Evolutionary conservation across 1,140 invertebrate genomes (phyloP), one percentile per base, ranked within the genome.

Genomic region (Tachypleus tridentatus): DNA sequence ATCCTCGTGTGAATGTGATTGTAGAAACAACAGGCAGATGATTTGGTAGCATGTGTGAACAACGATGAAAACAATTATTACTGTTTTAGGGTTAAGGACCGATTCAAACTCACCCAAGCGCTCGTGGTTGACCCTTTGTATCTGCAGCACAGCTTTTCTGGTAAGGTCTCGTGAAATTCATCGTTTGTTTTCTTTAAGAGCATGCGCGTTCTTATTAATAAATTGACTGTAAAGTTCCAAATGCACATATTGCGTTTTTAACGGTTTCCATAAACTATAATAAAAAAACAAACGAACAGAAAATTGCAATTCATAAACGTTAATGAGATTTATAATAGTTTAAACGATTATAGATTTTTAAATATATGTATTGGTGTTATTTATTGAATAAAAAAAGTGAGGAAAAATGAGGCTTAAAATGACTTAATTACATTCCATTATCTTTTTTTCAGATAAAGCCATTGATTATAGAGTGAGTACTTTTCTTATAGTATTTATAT

Each of bases 121-220:
- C 78, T 98, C 64, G 90, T 95, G 6, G 97, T 99, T 3, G 96
- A 99, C 81, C 97, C 97, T 3, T 79, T 99, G 3, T 99, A 99
- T 77, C 83, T 99, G 6, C 93, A 98, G 75, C 97, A 99, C 77
- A 93, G 90, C 67, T 96, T 96, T 77, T 93, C 91, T 62, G 78
- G 78, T 79, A 72, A 65, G 29, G 29, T 29, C 29, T 1, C 29
- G 29, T 29, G 29, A 29, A 29, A 29, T 29, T 29, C 29, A 29
- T 29, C 2, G 29, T 29, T 29, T 29, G 29, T 29, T 29, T 29
- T 29, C 29, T 29, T 29, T 29, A 29, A 29, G 29, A 29, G 29
- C 29, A 29, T 29, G 2, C 29, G 29, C 2, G 29, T 29, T 29
- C 29, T 29, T 29, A 2, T 29, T 29, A 29, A 29, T 29, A 29